Evolutionary conservation across 2,113 vertebrate species (phyloP), one percentile per base, ranked within the genome.

Genomic region (Calyptommatus sinebrachiatus): DNA sequence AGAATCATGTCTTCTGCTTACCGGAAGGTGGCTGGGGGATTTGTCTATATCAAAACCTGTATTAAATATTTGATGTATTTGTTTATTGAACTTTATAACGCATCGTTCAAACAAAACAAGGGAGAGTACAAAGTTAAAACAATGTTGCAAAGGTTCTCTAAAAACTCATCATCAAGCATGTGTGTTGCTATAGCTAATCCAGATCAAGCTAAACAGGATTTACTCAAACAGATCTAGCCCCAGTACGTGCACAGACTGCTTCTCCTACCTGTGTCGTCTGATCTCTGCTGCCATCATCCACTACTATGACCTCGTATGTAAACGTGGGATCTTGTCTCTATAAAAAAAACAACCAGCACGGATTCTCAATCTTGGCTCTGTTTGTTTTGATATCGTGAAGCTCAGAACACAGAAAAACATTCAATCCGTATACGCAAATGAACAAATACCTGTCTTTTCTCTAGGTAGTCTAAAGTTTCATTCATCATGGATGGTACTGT

Each of bases 401-500:
- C 24, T 12, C 8, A 46, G 35, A 48, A 62, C 5, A 63, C 6
- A 6, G 62, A 22, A 24, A 61, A 60, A 45, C 2, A 57, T 57
- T 57, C 16, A 18, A 57, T 57, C 53, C 14, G 14, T 14, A 14
- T 57, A 57, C 4, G 53, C 53, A 57, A 57, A 57, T 18, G 53
- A 18, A 57, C 53, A 73, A 73, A 79, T 87, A 98, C 98, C 96
- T 96, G 97, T 96, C 97, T 96, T 78, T 95, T 96, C 88, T 99
- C 97, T 82, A 99, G 92, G 90, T 97, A 99, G 57, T 92, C 94
- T 94, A 98, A 92, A 41, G 97, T 95, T 95, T 99, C 98, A 88
- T 99, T 96, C 96, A 99, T 94, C 98, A 99, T 99, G 76, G 96
- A 89, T 84, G 98, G 98, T 88, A 99, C 98, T 99, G 89, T 28